phyloP scores from a whole-genome alignment of 2,113 vertebrate genomes.

The Lampris incognitus region DNA sequence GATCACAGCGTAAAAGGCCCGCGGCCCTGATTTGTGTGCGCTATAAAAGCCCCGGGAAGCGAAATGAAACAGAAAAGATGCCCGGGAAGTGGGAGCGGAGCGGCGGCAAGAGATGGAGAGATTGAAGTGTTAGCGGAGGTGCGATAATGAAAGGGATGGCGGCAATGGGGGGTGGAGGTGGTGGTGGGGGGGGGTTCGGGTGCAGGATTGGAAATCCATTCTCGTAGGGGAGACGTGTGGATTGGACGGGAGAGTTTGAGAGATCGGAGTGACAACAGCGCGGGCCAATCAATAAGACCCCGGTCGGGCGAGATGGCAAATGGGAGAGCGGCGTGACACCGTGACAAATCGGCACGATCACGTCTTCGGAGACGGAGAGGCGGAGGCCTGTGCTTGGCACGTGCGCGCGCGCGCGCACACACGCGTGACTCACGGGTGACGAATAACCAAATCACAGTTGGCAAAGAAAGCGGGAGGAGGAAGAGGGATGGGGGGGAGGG shows the following conservation, averaged over 20 bases:
- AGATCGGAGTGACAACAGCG: conserved; percentile 71
- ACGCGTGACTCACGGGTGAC: conserved; percentile 33
- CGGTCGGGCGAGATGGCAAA: conserved; percentile 78
- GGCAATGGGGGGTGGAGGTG: conserved; percentile 24
- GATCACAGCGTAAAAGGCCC: conserved; percentile 72
- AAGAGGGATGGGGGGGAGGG: not conserved
- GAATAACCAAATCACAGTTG: conserved; percentile 54
- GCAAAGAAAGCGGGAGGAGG: conserved; percentile 25
- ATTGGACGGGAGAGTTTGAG: conserved; percentile 66
- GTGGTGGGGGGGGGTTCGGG: not conserved
- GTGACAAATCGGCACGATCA: conserved; percentile 82
- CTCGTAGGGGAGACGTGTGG: conserved; percentile 65
- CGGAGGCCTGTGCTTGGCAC: conserved; percentile 24
- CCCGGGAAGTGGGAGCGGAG: conserved; percentile 59
- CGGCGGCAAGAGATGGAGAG: conserved; percentile 39
- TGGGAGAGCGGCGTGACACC: conserved; percentile 76
- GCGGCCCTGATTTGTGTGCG: conserved; percentile 69
- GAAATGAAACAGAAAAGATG: conserved; percentile 52
- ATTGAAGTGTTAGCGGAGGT: conserved; percentile 57
- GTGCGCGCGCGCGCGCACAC: not conserved
- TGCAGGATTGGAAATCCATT: conserved; percentile 43
- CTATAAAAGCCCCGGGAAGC: conserved; percentile 51
- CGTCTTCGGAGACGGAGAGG: conserved; percentile 70
- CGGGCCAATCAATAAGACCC: conserved; percentile 77
- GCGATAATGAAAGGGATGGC: conserved; percentile 65